A percentile compares a stretch with the other conserved stretches of the same genome.
Evolutionary conservation across 2,888 invertebrate genomes (phyloP).

Genomic region (Heliconius ethilla): DNA sequence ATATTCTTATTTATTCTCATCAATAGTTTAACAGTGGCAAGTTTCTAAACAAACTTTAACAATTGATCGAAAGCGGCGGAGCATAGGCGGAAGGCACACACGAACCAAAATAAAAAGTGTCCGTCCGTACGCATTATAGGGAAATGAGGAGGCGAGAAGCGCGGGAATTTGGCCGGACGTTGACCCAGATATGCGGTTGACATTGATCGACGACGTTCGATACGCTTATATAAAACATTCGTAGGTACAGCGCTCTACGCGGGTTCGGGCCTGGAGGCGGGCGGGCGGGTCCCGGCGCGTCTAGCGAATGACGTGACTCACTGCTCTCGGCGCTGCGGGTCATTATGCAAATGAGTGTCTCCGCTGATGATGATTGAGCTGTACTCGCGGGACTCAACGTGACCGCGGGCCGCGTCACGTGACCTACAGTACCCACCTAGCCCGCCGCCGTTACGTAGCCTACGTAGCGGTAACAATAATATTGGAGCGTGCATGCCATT

Average conservation of each 20-base stretch:
- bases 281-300: constrained; percentile 51
- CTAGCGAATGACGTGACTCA: constrained; percentile 58
- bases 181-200: constrained; percentile 81
- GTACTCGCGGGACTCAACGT: constrained; percentile 27
- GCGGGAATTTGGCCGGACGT: constrained; percentile 77
- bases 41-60: constrained; percentile 21
- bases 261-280: constrained; percentile 67
- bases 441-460: constrained; percentile 62
- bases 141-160: constrained; percentile 68
- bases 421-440: constrained; percentile 57
- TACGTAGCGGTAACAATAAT: constrained; percentile 58
- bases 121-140: constrained; percentile 49
- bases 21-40: not conserved
- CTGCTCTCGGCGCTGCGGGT: constrained; percentile 40
- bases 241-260: constrained; percentile 51
- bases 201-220: constrained; percentile 79
- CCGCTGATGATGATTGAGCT: constrained; percentile 29
- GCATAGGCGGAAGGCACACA: not conserved
- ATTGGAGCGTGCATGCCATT: constrained; percentile 69
- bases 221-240: constrained; percentile 71
- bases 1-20: not conserved
- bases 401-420: constrained; percentile 53
- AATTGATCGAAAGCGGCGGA: not conserved
- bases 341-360: constrained; percentile 30
- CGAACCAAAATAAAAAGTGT: constrained; percentile 51